Base-by-base conservation (phyloP, 2,888 invertebrate genomes). In the Agriotes lineatus region DNA sequence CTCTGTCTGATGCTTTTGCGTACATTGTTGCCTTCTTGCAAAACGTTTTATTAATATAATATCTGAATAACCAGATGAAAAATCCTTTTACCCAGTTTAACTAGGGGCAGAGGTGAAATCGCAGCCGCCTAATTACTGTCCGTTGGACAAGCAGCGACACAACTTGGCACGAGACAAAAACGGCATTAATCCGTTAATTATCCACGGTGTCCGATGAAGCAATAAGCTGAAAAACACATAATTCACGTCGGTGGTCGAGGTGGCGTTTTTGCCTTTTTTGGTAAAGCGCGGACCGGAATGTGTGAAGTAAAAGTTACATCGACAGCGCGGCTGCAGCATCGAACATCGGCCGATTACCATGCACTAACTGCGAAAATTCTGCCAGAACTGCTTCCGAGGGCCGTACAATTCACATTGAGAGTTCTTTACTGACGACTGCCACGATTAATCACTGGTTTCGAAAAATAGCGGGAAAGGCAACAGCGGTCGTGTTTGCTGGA, bases 221-320 rank as follows among this genome's bases (percentile, higher is more conserved):
- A 67, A 67, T 60, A 54, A 67, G 33, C 50, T 42, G 59, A 66
- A 65, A 63, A 66, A 66, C 66, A 60, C 60, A 67, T 67, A 67
- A 60, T 60, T 67, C 60, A 60, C 52, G 30, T 65, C 30, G 19
- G 20, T 44, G n/a, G 35, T 30, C 42, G 52, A 5, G 22, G 39
- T 50, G 57, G 22, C 16, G 54, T 60, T 67, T 57, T 67, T 65
- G 39, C 66, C 60, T 60, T 60, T 60, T 60, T 60, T 54, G 66
- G 22, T 6, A 67, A 59, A 67, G 60, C 59, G 22, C 42, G 37
- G 52, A 12, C 37, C 45, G 65, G 65, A 65, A 65, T 65, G 58
- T 59, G 64, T 44, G 39, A 65, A 52, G 58, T 65, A 65, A 65
- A 64, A 65, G 65, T 56, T 60, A 60, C 16, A 59, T 59, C 59